Conservation (phyloP, 2,797 vertebrate species). For the Acrossocheilus fasciatus region DNA sequence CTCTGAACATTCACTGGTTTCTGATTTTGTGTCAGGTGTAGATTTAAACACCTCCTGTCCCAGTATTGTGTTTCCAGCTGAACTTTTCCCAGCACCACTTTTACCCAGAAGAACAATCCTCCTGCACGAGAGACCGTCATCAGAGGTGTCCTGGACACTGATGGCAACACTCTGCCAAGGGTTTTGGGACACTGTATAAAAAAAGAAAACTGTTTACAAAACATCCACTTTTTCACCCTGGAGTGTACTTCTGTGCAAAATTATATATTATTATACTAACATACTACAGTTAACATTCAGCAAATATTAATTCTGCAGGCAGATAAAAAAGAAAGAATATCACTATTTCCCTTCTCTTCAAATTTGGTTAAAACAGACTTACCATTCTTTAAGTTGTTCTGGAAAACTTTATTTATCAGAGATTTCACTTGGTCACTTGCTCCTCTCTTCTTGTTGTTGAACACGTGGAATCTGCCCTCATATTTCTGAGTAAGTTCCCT, state of each 20-base stretch:
- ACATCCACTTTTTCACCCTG: not conserved
- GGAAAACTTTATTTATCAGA: not conserved
- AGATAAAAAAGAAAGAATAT: not conserved
- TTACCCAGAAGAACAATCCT: not conserved
- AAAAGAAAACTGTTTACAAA: not conserved
- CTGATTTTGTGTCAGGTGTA: too few relatives aligned
- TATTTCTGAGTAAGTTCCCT: not conserved
- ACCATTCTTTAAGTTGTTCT: not conserved
- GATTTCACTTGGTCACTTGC: not conserved
- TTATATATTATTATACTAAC: not conserved
- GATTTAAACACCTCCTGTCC: too few relatives aligned
- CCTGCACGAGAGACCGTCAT: not conserved
- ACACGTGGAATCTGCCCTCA: not conserved
- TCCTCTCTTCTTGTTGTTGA: not conserved
- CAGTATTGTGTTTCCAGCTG: too few relatives aligned
- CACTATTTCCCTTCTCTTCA: not conserved
- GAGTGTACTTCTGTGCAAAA: not conserved
- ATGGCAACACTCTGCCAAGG: not conserved
- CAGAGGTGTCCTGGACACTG: not conserved
- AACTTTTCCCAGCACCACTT: too few relatives aligned
- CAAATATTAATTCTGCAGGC: too few relatives aligned
- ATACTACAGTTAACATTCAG: too few relatives aligned
- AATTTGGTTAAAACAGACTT: not conserved
- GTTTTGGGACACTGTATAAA: not conserved
- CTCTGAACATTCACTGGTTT: too few relatives aligned